Evolutionary conservation across 1,140 invertebrate genomes (phyloP).

Genomic region (Oryzaephilus surinamensis): DNA sequence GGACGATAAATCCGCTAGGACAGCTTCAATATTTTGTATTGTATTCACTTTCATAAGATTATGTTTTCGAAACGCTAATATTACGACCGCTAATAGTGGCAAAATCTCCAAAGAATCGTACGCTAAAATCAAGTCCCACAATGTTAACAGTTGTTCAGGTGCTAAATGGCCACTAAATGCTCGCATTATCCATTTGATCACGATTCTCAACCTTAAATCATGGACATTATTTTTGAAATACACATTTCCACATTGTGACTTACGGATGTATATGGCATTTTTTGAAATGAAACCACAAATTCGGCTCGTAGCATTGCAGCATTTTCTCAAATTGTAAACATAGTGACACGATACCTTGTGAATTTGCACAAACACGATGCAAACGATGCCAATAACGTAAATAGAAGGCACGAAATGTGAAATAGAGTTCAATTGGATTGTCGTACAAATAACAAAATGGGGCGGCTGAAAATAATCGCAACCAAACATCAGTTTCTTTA

Average conservation of each 20-base stretch:
- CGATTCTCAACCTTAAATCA: constrained; percentile 63
- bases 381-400: constrained; percentile 82
- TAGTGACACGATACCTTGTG: constrained; percentile 73
- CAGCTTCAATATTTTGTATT: constrained; percentile 75
- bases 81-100: constrained; percentile 73
- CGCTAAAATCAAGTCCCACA: constrained; percentile 85
- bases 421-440: constrained; percentile 78
- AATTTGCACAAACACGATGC: constrained; percentile 82
- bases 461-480: constrained; percentile 53
- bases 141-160: constrained; percentile 78
- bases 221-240: neutral
- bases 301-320: constrained; percentile 81
- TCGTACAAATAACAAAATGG: constrained; percentile 91
- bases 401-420: constrained; percentile 85
- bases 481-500: neutral
- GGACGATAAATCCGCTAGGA: constrained; percentile 82
- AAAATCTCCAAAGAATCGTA: constrained; percentile 87
- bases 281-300: constrained; percentile 82
- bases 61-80: constrained; percentile 84
- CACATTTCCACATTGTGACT: constrained; percentile 38
- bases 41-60: constrained; percentile 85
- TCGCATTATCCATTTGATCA: constrained; percentile 92
- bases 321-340: constrained; percentile 81
- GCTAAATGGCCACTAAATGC: constrained; percentile 89
- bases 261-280: constrained; percentile 83